Conservation (phyloP, 2,888 invertebrate species). For the Hymenopus coronatus region DNA sequence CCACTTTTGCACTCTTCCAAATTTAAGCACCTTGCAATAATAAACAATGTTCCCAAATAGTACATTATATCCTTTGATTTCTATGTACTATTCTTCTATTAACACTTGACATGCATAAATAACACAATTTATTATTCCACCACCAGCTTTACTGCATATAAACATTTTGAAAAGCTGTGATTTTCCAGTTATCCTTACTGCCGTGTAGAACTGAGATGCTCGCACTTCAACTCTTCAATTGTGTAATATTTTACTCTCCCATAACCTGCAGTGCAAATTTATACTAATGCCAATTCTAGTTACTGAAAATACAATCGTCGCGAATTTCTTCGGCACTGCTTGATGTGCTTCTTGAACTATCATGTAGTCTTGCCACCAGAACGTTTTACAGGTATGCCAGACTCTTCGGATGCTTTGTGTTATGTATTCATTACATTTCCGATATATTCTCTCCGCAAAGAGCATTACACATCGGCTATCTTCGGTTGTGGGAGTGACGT, state of each 20-base stretch:
- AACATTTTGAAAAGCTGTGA: background rate
- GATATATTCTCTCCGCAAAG: slow-evolving; percentile 29
- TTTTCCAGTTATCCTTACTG: background rate
- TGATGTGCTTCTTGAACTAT: background rate
- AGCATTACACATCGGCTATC: slow-evolving; percentile 36
- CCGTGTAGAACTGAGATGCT: background rate
- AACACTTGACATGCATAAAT: background rate
- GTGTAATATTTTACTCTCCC: background rate
- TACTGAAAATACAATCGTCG: background rate
- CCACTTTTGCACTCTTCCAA: background rate
- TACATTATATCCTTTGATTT: background rate
- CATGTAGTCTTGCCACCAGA: background rate
- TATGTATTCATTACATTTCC: slow-evolving; percentile 18
- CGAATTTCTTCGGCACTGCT: background rate
- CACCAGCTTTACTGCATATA: background rate
- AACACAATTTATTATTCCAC: background rate
- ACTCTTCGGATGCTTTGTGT: slow-evolving; percentile 11
- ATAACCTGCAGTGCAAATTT: background rate
- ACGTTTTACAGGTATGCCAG: background rate
- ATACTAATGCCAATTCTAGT: background rate
- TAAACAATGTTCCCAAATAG: background rate
- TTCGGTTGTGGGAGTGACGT: slow-evolving; percentile 32
- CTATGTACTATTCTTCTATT: background rate
- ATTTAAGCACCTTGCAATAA: background rate
- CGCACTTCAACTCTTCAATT: background rate